phyloP scores from a whole-genome alignment of 2,888 invertebrate species.

The Leucoptera coffeella region DNA sequence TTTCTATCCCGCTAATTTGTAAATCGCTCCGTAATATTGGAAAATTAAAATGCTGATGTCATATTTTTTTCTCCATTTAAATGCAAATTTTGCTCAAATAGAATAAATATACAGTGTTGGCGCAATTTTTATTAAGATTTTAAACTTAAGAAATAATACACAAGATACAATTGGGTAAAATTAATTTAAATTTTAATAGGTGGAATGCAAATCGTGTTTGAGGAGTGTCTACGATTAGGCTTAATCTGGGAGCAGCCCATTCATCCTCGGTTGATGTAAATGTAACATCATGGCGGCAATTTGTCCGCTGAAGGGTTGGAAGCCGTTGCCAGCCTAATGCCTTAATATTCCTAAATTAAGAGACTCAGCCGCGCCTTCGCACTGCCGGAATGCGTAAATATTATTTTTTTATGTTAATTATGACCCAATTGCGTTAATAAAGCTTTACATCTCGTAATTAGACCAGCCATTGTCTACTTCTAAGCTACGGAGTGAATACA shows the following conservation, averaged over 20 bases:
- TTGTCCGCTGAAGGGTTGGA: conserved; percentile 43
- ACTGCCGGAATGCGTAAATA: conserved; percentile 34
- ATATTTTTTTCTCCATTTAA: conserved; percentile 48
- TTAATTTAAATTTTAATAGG: conserved; percentile 51
- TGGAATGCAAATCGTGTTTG: conserved; percentile 23
- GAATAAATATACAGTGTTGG: too few relatives aligned
- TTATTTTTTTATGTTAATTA: conserved; percentile 54
- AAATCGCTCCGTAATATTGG: conserved; percentile 49
- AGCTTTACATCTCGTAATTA: conserved; percentile 50
- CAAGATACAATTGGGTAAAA: too few relatives aligned
- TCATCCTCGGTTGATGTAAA: conserved; percentile 27
- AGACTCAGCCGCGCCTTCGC: conserved; percentile 18
- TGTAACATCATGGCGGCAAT: conserved; percentile 42
- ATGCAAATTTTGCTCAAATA: conserved; percentile 40
- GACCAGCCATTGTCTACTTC: conserved; percentile 34
- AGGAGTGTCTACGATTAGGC: conserved; percentile 30
- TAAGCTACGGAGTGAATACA: too few relatives aligned
- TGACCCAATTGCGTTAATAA: conserved; percentile 48
- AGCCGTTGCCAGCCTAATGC: conserved; percentile 28
- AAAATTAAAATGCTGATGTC: conserved; percentile 54
- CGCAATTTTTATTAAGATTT: too few relatives aligned
- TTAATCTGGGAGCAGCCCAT: conserved; percentile 41
- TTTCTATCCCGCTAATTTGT: conserved; percentile 52
- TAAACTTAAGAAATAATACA: too few relatives aligned
- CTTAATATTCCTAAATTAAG: conserved; percentile 49